Percentiles rank a stretch among this genome's conserved stretches.
phyloP scores from a whole-genome alignment of 2,113 vertebrate species.

The Gopherus evgoodei region DNA sequence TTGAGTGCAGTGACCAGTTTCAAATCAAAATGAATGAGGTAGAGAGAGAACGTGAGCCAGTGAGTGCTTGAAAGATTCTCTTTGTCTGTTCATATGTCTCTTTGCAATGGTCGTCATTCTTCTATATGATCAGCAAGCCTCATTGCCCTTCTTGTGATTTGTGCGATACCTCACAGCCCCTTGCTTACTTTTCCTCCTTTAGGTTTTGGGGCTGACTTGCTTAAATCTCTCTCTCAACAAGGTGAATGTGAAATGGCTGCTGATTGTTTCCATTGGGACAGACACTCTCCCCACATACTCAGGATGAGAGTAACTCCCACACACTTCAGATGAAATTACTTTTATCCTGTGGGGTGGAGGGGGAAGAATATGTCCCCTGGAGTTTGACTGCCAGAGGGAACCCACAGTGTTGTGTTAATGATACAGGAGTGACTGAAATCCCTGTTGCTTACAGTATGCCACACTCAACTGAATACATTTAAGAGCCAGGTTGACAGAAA shows the following conservation, averaged over 20 bases:
- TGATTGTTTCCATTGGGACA: neutral
- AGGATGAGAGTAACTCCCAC: neutral
- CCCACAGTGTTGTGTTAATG: neutral
- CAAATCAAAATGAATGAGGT: neutral
- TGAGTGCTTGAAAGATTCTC: neutral
- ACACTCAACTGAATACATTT: neutral
- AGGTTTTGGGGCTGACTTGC: neutral
- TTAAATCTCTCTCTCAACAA: accelerated
- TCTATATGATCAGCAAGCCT: neutral
- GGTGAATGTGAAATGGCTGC: neutral
- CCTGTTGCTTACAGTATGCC: neutral
- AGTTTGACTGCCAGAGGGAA: neutral
- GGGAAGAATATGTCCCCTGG: neutral
- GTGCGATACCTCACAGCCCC: neutral
- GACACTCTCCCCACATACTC: accelerated
- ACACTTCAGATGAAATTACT: neutral
- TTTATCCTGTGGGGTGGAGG: neutral
- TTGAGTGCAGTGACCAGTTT: neutral
- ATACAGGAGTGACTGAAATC: neutral
- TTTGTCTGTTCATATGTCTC: neutral
- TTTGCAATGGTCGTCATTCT: neutral
- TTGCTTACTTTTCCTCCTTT: neutral
- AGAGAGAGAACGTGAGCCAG: accelerated
- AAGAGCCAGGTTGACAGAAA: neutral
- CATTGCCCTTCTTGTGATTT: neutral